Conservation (phyloP, 2,888 invertebrate genomes). For the Sialis lutaria region DNA sequence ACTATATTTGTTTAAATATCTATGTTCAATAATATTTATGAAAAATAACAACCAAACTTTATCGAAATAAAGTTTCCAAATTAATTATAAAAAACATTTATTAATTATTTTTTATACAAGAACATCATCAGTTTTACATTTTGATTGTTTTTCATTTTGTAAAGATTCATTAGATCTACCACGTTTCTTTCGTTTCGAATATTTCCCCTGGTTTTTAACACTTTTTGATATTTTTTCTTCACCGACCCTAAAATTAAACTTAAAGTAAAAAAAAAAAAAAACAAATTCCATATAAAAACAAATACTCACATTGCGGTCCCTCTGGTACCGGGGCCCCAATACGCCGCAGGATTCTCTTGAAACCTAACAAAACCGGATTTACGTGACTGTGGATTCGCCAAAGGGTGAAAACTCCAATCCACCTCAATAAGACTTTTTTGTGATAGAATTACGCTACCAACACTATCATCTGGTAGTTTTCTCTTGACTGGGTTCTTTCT, state of each 20-base stretch:
- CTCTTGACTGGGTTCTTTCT: constrained; percentile 45
- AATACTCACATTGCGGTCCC: constrained; percentile 54
- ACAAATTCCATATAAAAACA: constrained; percentile 3
- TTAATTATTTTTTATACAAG: background rate
- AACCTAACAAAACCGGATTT: constrained; percentile 56
- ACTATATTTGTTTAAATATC: no score
- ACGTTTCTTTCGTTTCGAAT: constrained; percentile 20
- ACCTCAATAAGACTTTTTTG: constrained; percentile 30
- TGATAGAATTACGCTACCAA: constrained; percentile 28
- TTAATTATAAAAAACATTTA: background rate
- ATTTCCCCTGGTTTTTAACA: constrained; percentile 47
- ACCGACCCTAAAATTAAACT: constrained; percentile 30
- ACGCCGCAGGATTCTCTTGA: constrained; percentile 68
- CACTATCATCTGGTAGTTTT: constrained; percentile 33
- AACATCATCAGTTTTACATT: background rate
- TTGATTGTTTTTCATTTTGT: constrained; percentile 1
- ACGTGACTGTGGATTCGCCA: constrained; percentile 69
- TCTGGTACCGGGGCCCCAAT: constrained; percentile 85
- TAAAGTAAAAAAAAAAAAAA: background rate
- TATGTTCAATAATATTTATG: no score
- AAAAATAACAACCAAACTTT: no score
- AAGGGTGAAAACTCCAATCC: constrained; percentile 34
- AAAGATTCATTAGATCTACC: constrained; percentile 13
- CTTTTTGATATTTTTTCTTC: constrained; percentile 42
- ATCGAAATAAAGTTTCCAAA: no score